Evolutionary conservation across 2,797 vertebrate genomes (phyloP), one percentile per base, ranked within the genome.

Genomic region (Leptatherina wallacei): DNA sequence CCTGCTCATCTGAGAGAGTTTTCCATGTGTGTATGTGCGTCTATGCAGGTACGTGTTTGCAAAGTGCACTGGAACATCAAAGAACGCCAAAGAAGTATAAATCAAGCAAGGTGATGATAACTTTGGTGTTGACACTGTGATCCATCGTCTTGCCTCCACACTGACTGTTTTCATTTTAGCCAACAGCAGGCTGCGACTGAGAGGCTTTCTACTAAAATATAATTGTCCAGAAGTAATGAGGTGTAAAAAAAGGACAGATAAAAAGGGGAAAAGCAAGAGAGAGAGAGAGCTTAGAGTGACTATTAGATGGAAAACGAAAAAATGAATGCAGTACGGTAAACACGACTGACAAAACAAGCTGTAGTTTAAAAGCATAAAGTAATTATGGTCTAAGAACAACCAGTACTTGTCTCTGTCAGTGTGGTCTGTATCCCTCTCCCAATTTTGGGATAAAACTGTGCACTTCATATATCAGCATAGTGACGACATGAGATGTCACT

Each of bases 201-300:
- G 64, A 91, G 84, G 80, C 82, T 91, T 91, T 91, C 88, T 85
- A 88, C 84, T 71, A 75, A 72, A 88, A 91, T 89, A 90, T 94
- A 94, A 94, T 94, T 94, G 94, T 94, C 93, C 89, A 73, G 82
- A 86, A 91, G 92, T 94, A 95, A 95, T 95, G 93, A 94, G 91
- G 86, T 92, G 90, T 86, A 89, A 89, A 91, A 90, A 91, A 88
- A 84, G 88, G 84, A 88, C 75, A 84, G 70, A 80, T 77, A 79
- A 84, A 27, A 82, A 78, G 78, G 84, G 77, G 65, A 71, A 83
- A 84, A 80, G 80, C 68, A 52, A 73, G 51, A 71, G 69, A 44
- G 54, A 44, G 54, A 65, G 75, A 44, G 56, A 51, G 68, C 61
- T 75, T 61, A 70, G 70, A 79, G 71, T 59, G 64, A 84, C 84